Base-by-base conservation (phyloP, 1,140 invertebrate species). In the Coelopa frigida region DNA sequence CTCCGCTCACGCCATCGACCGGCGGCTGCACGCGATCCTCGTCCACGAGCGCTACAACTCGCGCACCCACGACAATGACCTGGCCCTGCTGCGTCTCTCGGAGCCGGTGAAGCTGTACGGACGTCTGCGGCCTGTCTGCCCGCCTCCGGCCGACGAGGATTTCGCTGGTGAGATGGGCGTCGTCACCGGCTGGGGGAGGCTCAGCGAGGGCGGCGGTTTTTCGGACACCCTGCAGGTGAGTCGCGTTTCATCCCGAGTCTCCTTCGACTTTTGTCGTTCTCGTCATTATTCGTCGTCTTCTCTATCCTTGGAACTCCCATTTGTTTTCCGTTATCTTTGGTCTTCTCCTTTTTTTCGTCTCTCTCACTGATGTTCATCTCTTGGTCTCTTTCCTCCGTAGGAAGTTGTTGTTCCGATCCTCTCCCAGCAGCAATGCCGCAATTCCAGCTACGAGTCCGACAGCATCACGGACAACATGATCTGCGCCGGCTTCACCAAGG, bases 391-490 rank as follows among this genome's bases (percentile, higher is more conserved):
- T 14, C 24, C 29, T 10, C 6, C 11, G 4, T 14, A 50, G 48
- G 74, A 84, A 72, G 81, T 84, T 2, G 68, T 65, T 24, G 84
- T 88, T 2, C 84, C 85, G 2, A 84, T 89, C 52, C 72, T 87
- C 42, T 80, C 82, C 0, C 86, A 87, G 52, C 58, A 63, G 4
- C 80, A 83, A 17, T 89, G 85, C 56, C 76, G 75, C 3, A 68
- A 76, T 15, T 81, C 76, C 4, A 80, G 75, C 29, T 88, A 88
- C 60, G 79, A 79, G 15, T 49, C 70, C 17, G 69, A 72, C 4
- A 77, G 78, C 44, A 88, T 93, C 46, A 89, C 87, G 0, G 83
- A 87, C 12, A 90, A 86, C 57, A 91, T 92, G 87, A 48, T 93
- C 23, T 93, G 89, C 60, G 89, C 89, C 7, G 89, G 89, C 4